Base-by-base conservation (phyloP, 2,113 vertebrate species). In the Onychorhynchus coronatus region DNA sequence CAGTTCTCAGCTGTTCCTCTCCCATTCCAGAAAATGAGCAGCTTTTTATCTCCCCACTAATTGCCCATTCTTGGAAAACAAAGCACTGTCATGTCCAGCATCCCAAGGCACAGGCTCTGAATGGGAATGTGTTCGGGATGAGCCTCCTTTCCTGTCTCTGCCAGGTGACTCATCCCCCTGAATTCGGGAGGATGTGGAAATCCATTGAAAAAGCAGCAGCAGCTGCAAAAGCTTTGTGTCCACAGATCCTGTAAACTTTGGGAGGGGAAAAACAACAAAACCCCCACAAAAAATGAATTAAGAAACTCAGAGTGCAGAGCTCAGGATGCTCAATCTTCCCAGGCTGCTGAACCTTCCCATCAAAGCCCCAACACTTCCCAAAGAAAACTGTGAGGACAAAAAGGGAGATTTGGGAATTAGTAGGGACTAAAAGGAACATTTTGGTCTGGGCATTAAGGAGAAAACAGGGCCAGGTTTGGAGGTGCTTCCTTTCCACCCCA, bases 211-310 rank as follows among this genome's bases (percentile, higher is more conserved):
- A 88, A 93, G 63, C 46, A 41, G 71, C 85, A 80, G 15, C 89
- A 93, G 92, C 87, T 95, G 92, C 87, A 91, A 80, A 74, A 52
- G 83, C 50, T 91, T 85, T 88, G 75, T 66, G 82, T n/a, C 63
- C 68, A 37, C 2, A 39, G 63, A 85, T 50, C 74, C 78, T 79
- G 56, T 35, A 66, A 74, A 71, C 28, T 89, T n/a, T 4, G 35
- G 7, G 23, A 2, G 3, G 27, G 56, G 19, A 22, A 44, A 22
- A 67, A n/a, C 17, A 47, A 16, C 5, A 14, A 4, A 30, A 58
- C 21, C 9, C 30, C 41, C 14, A 21, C 22, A 39, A 33, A 33
- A 53, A 62, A 50, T 39, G 7, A 39, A 66, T 8, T 5, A 7
- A 67, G 79, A 37, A 49, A 47, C 3, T 6, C 8, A 2, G 33